Conservation (phyloP, 1,140 invertebrate species). For the Notospermus geniculatus region DNA sequence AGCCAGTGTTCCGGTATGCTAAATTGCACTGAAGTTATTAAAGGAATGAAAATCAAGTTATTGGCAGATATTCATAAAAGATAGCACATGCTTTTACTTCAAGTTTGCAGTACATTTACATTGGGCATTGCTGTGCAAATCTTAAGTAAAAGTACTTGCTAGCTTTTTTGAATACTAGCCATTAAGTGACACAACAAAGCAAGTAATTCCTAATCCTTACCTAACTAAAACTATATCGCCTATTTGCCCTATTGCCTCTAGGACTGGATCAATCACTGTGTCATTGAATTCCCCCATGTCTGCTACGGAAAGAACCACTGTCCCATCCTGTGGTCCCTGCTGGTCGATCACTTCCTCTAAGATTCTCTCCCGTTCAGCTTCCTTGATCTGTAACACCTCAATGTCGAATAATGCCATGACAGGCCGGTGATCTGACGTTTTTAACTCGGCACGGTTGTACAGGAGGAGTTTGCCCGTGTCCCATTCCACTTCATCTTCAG, state of each 20-base stretch:
- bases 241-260: slow-evolving; percentile 73
- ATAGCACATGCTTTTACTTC: no score
- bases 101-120: no score
- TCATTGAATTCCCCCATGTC: slow-evolving; percentile 40
- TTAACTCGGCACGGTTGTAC: slow-evolving; percentile 90
- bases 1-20: no score
- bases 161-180: no score
- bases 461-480: slow-evolving; percentile 78
- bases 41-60: not conserved
- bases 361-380: slow-evolving; percentile 69
- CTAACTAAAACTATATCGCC: slow-evolving; percentile 80
- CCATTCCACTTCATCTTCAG: slow-evolving; percentile 49
- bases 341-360: slow-evolving; percentile 82
- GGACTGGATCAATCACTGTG: slow-evolving; percentile 67
- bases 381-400: slow-evolving; percentile 77
- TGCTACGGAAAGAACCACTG: slow-evolving; percentile 74
- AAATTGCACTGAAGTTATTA: not conserved
- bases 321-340: slow-evolving; percentile 93
- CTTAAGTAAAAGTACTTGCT: no score
- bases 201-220: slow-evolving; percentile 25
- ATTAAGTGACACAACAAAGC: slow-evolving; percentile 6
- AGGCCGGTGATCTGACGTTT: slow-evolving; percentile 97
- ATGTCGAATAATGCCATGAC: slow-evolving; percentile 88
- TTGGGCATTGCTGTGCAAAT: no score
- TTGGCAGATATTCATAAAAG: not conserved